phyloP scores from a whole-genome alignment of 2,797 vertebrate species.

The Falco biarmicus region DNA sequence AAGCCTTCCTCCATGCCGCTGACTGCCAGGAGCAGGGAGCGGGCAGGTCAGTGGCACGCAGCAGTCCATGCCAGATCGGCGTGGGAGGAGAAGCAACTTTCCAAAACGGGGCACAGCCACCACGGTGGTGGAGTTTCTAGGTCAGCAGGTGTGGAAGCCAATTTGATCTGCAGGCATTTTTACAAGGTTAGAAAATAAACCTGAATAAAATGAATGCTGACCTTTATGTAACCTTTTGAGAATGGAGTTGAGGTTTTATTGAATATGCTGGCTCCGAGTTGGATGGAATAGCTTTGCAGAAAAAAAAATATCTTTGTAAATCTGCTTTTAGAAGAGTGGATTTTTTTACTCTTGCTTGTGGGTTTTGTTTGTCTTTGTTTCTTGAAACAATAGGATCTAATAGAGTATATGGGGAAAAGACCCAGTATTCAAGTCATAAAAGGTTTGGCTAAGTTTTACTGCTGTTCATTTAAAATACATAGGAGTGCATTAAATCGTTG shows the following conservation, averaged over 20 bases:
- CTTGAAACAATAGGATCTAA: background rate
- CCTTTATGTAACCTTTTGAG: constrained; percentile 62
- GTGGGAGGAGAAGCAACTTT: background rate
- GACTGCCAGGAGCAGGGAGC: accelerated
- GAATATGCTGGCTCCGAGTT: background rate
- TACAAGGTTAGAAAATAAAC: constrained; percentile 64
- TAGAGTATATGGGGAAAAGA: background rate
- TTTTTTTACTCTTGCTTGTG: background rate
- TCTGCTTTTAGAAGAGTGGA: background rate
- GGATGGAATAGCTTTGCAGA: background rate
- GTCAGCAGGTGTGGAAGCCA: constrained; percentile 62
- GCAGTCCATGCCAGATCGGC: accelerated
- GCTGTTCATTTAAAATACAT: background rate
- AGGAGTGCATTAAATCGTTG: background rate
- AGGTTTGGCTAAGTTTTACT: background rate
- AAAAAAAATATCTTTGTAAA: background rate
- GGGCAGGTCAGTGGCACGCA: background rate
- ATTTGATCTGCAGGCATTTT: constrained; percentile 55
- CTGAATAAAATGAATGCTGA: constrained; percentile 51
- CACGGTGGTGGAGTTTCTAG: background rate
- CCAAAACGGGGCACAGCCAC: background rate
- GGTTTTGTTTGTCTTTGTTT: background rate
- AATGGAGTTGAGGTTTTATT: constrained; percentile 42
- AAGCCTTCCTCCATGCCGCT: accelerated
- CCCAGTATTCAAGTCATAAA: background rate